Base-by-base conservation (phyloP, 2,797 vertebrate genomes). In the Coluber constrictor region DNA sequence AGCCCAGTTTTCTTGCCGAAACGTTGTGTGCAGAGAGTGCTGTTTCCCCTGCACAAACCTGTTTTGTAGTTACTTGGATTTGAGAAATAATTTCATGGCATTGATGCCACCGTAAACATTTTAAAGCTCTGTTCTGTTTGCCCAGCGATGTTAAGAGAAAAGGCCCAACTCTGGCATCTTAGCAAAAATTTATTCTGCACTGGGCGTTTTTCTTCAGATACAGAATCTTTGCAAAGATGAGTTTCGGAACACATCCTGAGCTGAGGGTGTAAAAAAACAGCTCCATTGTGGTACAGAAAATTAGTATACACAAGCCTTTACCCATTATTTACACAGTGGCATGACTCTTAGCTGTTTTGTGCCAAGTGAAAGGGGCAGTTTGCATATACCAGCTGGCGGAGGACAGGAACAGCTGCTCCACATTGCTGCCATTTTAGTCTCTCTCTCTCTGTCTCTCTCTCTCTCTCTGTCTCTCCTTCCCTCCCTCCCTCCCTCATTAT, bases 321-420 rank as follows among this genome's bases (percentile, higher is more conserved):
- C 0, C 70, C 2, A 15, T 70, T 18, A 23, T 83, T 25, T 29
- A 13, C 25, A 32, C 60, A 92, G 8, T 63, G 20, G 20, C 0
- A 7, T 79, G 63, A 89, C 61, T 87, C 25, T 60, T 57, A 43
- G 87, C 32, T 0, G 0, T 3, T 5, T 79, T 79, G 92, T 91
- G 93, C 92, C 91, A 2, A 0, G 5, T 0, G 9, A 12, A 66
- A 94, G 88, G 93, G 92, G 83, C 94, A 93, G 90, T 56, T 93
- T 70, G 0, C 70, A 0, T 56, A 0, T 60, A 88, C 93, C 86
- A 13, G 54, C 91, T 56, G 89, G 61, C 94, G 10, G 90, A n/a
- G 57, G 91, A 51, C 43, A 23, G 27, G 11, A 29, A 91, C 0
- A 79, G 90, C 92, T 93, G 89, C 55, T 90, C 37, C 23, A 23